phyloP scores from a whole-genome alignment of 1,140 invertebrate species.

The Drosophila bipectinata region DNA sequence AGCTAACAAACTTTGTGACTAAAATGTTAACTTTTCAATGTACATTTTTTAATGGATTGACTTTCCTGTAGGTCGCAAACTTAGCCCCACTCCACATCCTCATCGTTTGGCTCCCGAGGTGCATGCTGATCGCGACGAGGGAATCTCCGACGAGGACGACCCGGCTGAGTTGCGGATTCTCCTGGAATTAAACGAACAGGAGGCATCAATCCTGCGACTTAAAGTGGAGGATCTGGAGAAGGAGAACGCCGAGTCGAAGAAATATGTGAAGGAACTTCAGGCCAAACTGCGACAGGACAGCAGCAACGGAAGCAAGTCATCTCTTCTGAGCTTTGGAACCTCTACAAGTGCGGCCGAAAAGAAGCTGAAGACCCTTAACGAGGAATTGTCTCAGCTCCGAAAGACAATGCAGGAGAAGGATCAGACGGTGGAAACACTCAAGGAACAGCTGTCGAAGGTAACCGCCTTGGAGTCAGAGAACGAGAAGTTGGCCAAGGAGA shows the following conservation, averaged over 20 bases:
- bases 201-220: conserved; percentile 90
- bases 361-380: conserved; percentile 89
- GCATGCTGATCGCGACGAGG: conserved; percentile 89
- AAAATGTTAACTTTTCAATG: not conserved
- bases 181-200: conserved; percentile 94
- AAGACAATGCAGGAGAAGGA: conserved; percentile 93
- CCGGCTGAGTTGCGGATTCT: conserved; percentile 90
- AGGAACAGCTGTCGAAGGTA: conserved; percentile 88
- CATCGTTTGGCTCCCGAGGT: conserved; percentile 88
- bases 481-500: conserved; percentile 89
- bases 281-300: conserved; percentile 86
- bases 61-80: conserved; percentile 85
- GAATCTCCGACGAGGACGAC: conserved; percentile 91
- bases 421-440: conserved; percentile 90
- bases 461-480: conserved; percentile 89
- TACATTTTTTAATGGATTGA: not conserved
- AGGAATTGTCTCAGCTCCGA: conserved; percentile 89
- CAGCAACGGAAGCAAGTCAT: conserved; percentile 62
- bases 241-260: conserved; percentile 90
- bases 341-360: conserved; percentile 86
- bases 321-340: conserved; percentile 47
- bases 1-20: conserved; percentile 5
- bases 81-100: conserved; percentile 87
- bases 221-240: conserved; percentile 94
- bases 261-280: conserved; percentile 91